Conservation (phyloP, 2,797 vertebrate genomes). For the Podarcis siculus region DNA sequence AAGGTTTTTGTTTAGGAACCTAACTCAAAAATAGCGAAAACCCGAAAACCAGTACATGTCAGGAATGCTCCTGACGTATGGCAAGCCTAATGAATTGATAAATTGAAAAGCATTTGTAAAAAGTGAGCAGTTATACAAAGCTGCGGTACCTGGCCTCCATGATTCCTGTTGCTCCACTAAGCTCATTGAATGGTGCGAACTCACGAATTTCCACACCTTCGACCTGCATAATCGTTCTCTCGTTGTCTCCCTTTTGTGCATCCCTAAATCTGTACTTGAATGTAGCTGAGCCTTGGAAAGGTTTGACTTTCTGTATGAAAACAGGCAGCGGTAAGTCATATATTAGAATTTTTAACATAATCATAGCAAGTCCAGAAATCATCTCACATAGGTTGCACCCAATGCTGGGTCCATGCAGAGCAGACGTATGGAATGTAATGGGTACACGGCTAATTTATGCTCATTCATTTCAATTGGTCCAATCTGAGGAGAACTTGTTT, state of each 20-base stretch:
- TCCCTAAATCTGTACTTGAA: slow-evolving; percentile 83
- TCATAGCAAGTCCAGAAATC: background rate
- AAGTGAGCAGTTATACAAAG: background rate
- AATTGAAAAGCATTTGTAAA: slow-evolving; percentile 41
- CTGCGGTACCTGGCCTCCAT: slow-evolving; percentile 84
- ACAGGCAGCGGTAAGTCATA: slow-evolving; percentile 30
- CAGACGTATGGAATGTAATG: too few relatives aligned
- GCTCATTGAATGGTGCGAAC: slow-evolving; percentile 82
- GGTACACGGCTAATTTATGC: too few relatives aligned
- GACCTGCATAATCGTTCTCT: slow-evolving; percentile 74
- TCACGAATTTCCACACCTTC: slow-evolving; percentile 81
- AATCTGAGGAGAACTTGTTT: too few relatives aligned
- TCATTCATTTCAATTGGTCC: too few relatives aligned
- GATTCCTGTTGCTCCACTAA: slow-evolving; percentile 78
- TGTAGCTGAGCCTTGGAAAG: slow-evolving; percentile 75
- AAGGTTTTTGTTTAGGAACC: too few relatives aligned
- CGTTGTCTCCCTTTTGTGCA: slow-evolving; percentile 64
- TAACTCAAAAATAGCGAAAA: too few relatives aligned
- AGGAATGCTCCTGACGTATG: too few relatives aligned
- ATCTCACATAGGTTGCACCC: background rate
- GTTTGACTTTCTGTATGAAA: slow-evolving; percentile 73
- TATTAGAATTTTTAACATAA: slow-evolving; percentile 20
- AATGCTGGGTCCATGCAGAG: background rate
- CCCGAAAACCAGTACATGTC: too few relatives aligned
- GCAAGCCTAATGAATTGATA: background rate